Evolutionary conservation across 2,113 vertebrate species (phyloP), one percentile per base, ranked within the genome.

Genomic region (Cervus canadensis): DNA sequence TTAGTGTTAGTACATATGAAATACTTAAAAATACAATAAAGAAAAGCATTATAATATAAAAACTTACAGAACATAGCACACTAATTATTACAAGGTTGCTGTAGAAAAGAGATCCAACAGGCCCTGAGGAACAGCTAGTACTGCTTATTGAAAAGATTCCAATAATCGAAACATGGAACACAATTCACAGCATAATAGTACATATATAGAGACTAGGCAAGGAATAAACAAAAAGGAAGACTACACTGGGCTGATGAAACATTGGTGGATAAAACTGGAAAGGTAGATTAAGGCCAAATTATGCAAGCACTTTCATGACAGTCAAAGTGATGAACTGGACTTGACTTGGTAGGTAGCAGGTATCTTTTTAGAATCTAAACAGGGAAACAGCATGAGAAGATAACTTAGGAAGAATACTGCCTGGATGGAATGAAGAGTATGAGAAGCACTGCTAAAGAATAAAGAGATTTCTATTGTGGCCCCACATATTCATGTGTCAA

Each of bases 1-100:
- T 43, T 93, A 56, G 33, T 83, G 40, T 76, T 76, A 94, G 60
- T 21, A 89, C 4, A 50, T 12, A 87, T 13, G 25, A 83, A 95
- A 83, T 84, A 92, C 78, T 90, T 96, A n/a, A 92, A 94, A 92
- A 92, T 59, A 91, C 5, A 97, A 89, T 64, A 86, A 89, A 92
- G 62, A 81, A 96, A 90, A 95, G 54, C 28, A 71, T 40, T 33
- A 82, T 59, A 86, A 76, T 81, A 43, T 7, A 94, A 85, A 97
- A 82, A 85, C 33, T n/a, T 87, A 89, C 0, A 84, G 30, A 86
- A 86, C 28, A 88, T 0, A 89, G 64, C 9, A 78, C 2, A 54
- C 84, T 76, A 95, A 93, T 64, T 91, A 83, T 33, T 90, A 89
- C 13, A 23, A 84, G 25, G 21, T 33, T 88, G 45, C 40, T 81